phyloP scores from a whole-genome alignment of 2,113 vertebrate species.

The Cynoglossus semilaevis region DNA sequence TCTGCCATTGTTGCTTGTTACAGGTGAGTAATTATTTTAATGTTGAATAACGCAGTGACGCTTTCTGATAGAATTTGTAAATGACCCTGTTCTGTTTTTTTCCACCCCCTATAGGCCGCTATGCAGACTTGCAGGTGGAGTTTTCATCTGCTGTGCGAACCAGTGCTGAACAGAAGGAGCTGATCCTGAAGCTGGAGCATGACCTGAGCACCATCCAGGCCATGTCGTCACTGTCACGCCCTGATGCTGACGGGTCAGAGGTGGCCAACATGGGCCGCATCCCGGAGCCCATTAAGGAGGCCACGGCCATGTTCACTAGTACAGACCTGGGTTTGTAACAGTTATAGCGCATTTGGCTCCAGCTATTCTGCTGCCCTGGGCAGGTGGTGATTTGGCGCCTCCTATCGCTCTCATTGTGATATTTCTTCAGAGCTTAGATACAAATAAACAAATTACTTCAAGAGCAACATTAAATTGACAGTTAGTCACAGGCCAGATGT shows the following conservation, averaged over 20 bases:
- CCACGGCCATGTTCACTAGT: conserved; percentile 87
- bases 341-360: too few relatives aligned
- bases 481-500: too few relatives aligned
- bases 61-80: neutral
- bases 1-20: conserved; percentile 16
- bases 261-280: conserved; percentile 79
- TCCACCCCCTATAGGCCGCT: conserved; percentile 77
- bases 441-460: too few relatives aligned
- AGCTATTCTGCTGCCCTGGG: too few relatives aligned
- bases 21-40: conserved; percentile 52
- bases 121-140: conserved; percentile 84
- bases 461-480: too few relatives aligned
- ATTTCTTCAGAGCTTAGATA: too few relatives aligned
- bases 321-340: conserved; percentile 1
- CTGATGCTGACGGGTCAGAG: conserved; percentile 82
- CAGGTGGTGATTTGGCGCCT: too few relatives aligned
- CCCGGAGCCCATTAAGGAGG: conserved; percentile 92
- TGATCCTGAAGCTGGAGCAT: conserved; percentile 88
- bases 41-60: neutral
- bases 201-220: conserved; percentile 93
- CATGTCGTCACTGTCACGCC: conserved; percentile 79
- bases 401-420: too few relatives aligned
- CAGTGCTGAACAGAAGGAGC: conserved; percentile 85
- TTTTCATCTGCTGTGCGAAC: conserved; percentile 78
- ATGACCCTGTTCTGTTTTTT: neutral